Conservation (phyloP, 2,888 invertebrate species). For the Augiades crinisus region DNA sequence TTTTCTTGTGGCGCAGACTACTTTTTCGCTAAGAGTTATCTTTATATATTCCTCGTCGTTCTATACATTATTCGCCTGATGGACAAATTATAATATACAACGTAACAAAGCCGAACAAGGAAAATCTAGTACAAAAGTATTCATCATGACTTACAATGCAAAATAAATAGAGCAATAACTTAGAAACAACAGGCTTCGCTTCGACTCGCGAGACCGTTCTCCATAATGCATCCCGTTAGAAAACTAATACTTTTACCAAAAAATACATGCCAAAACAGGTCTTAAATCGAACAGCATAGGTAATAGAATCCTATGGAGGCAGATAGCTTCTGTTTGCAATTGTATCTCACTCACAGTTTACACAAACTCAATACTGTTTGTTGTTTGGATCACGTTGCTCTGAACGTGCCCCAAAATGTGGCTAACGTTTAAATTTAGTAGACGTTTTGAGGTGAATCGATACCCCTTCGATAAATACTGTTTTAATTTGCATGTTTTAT, state of each 20-base stretch:
- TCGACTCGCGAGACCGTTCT: slow-evolving; percentile 22
- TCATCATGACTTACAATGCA: slow-evolving; percentile 23
- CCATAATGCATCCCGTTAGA: slow-evolving; percentile 27
- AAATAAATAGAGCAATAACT: slow-evolving; percentile 24
- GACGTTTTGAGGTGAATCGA: background rate
- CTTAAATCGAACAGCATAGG: background rate
- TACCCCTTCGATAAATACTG: background rate
- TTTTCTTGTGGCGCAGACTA: too few species aligned
- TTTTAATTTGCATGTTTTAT: too few species aligned
- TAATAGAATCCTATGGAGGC: background rate
- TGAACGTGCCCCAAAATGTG: slow-evolving; percentile 6
- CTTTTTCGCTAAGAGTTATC: too few species aligned
- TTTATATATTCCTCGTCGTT: too few species aligned
- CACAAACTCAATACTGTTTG: slow-evolving; percentile 25
- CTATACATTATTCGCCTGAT: too few species aligned
- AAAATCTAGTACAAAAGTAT: slow-evolving; percentile 5
- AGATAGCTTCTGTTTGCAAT: slow-evolving; percentile 19
- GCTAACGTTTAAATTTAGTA: slow-evolving; percentile 9
- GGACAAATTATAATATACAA: too few species aligned
- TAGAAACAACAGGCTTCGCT: slow-evolving; percentile 25
- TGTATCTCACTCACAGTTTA: slow-evolving; percentile 25
- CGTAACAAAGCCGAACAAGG: slow-evolving; percentile 7
- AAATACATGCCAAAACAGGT: background rate
- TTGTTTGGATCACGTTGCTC: slow-evolving; percentile 16
- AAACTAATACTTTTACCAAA: slow-evolving; percentile 21